Evolutionary conservation across 2,113 vertebrate genomes (phyloP).

Genomic region (Caracal caracal): DNA sequence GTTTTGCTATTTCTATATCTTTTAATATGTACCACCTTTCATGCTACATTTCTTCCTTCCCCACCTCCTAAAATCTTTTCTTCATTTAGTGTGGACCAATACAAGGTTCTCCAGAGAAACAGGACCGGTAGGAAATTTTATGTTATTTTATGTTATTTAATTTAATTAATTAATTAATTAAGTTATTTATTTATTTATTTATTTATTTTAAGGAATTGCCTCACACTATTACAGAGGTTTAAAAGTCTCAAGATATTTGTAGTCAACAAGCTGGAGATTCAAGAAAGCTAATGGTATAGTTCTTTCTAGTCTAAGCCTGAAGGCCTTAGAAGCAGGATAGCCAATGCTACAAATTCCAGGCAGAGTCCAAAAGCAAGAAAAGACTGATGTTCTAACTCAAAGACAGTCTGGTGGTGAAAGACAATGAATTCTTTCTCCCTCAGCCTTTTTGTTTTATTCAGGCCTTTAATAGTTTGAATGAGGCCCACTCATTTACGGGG

Average conservation of each 20-base stretch:
- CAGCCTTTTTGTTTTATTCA: neutral
- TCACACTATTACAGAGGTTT: neutral
- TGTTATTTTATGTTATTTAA: neutral
- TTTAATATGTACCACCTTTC: neutral
- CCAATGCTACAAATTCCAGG: neutral
- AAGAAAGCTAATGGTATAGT: neutral
- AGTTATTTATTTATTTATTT: neutral
- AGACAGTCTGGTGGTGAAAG: neutral
- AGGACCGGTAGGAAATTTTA: neutral
- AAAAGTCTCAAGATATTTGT: neutral
- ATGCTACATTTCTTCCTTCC: neutral
- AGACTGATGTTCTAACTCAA: neutral
- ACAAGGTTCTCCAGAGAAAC: neutral
- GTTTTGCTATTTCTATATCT: neutral
- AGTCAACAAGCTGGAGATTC: neutral
- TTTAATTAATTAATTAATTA: no score
- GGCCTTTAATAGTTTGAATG: neutral
- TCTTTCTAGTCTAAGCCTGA: neutral
- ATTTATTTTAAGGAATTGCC: neutral
- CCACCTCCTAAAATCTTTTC: neutral
- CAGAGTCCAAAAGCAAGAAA: neutral
- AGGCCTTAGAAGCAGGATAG: neutral
- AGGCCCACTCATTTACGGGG: neutral
- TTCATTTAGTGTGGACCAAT: neutral
- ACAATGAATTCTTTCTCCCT: neutral